Evolutionary conservation across 2,888 invertebrate genomes (phyloP).

Genomic region (Odontothrips loti): DNA sequence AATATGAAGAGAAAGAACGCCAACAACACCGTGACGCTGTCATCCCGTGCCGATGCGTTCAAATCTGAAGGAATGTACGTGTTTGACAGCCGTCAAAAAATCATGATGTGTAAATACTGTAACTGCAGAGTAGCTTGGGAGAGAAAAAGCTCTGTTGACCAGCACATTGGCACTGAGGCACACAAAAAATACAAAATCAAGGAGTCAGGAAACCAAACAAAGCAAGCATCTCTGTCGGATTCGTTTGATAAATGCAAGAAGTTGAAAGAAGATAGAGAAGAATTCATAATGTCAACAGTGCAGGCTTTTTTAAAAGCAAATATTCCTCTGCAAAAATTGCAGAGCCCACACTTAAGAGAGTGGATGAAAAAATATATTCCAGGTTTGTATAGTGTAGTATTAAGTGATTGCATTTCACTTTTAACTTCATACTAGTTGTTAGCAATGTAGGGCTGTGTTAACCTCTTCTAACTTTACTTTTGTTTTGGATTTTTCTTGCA

Average conservation of each 20-base stretch:
- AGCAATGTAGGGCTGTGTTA: background rate
- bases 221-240: background rate
- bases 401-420: background rate
- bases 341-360: background rate
- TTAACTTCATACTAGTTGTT: background rate
- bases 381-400: background rate
- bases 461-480: background rate
- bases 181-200: background rate
- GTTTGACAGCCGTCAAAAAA: slow-evolving; percentile 8
- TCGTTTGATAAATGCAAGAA: background rate
- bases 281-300: slow-evolving; percentile 6
- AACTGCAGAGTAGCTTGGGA: background rate
- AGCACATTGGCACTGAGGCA: background rate
- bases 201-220: background rate
- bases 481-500: too few relatives aligned
- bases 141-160: slow-evolving; percentile 16
- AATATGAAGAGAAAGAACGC: too few relatives aligned
- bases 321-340: slow-evolving; percentile 22
- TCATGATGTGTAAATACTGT: slow-evolving; percentile 19
- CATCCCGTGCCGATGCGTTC: too few relatives aligned
- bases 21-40: too few relatives aligned
- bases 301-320: slow-evolving; percentile 20
- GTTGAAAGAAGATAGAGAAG: slow-evolving; percentile 8
- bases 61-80: slow-evolving; percentile 26
- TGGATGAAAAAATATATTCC: slow-evolving; percentile 27